A percentile compares a stretch with the other conserved stretches of the same genome.
phyloP scores from a whole-genome alignment of 2,797 vertebrate species.

The Phrynocephalus vlangalii region DNA sequence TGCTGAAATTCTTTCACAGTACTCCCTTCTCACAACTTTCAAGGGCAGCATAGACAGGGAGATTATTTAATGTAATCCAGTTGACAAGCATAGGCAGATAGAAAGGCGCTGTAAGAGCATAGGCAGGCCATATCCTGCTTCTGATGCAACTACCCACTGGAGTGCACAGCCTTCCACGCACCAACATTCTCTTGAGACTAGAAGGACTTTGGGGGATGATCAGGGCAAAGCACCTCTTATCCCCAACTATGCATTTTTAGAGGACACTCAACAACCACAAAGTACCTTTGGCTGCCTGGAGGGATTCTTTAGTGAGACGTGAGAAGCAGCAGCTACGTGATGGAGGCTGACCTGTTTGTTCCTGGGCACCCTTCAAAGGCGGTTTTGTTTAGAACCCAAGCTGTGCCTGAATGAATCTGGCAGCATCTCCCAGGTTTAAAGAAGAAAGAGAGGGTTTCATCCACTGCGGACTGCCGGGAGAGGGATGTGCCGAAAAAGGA shows the following conservation, averaged over 20 bases:
- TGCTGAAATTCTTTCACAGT: background rate
- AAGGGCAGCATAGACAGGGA: background rate
- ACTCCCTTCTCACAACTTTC: background rate
- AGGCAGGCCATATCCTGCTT: background rate
- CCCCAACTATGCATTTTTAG: background rate
- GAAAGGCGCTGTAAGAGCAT: too few relatives aligned
- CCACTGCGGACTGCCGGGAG: background rate
- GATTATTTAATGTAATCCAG: background rate
- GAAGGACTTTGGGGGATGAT: background rate
- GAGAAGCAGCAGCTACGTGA: background rate
- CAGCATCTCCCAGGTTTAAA: background rate
- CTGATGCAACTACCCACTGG: background rate
- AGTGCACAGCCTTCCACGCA: background rate
- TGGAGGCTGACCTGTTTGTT: background rate
- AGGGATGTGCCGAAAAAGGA: background rate
- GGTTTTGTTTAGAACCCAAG: conserved; percentile 8
- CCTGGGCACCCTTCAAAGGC: background rate
- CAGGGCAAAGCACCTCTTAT: background rate
- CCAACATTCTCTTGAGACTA: background rate
- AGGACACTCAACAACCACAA: background rate
- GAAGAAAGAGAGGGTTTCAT: conserved; percentile 22
- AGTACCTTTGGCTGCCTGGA: background rate
- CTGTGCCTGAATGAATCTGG: conserved; percentile 1
- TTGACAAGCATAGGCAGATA: background rate
- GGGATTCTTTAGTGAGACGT: background rate